phyloP scores from a whole-genome alignment of 2,888 invertebrate species.

The Drosophila parthenogenetica region DNA sequence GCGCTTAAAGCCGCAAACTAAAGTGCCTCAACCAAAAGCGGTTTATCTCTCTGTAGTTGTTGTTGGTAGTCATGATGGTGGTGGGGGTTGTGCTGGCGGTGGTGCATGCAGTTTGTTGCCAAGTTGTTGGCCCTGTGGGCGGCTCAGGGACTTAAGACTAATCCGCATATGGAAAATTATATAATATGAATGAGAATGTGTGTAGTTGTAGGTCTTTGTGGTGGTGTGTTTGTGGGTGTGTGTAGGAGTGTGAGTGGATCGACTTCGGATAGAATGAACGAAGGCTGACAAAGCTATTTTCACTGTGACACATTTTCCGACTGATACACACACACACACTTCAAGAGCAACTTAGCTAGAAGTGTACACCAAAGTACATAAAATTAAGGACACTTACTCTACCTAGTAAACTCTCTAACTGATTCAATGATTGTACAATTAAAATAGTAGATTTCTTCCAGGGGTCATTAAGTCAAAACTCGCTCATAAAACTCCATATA shows the following conservation, averaged over 20 bases:
- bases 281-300: slow-evolving; percentile 68
- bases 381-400: background rate
- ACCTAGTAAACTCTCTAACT: too few species aligned
- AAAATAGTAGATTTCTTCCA: too few species aligned
- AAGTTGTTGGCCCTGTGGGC: slow-evolving; percentile 51
- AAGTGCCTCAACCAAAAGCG: slow-evolving; percentile 65
- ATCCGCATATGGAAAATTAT: slow-evolving; percentile 79
- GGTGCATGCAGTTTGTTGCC: slow-evolving; percentile 40
- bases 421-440: too few species aligned
- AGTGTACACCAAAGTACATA: background rate
- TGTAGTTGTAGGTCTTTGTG: slow-evolving; percentile 9
- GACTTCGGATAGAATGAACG: slow-evolving; percentile 40
- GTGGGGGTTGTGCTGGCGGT: background rate
- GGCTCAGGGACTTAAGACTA: slow-evolving; percentile 62
- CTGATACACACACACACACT: slow-evolving; percentile 1
- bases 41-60: slow-evolving; percentile 60
- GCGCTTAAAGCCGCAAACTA: slow-evolving; percentile 56
- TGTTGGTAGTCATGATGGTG: slow-evolving; percentile 8
- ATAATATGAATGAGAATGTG: slow-evolving; percentile 63
- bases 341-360: background rate
- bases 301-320: slow-evolving; percentile 63
- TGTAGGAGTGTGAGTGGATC: slow-evolving; percentile 18
- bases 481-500: too few species aligned
- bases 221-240: slow-evolving; percentile 4
- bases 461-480: too few species aligned